These are phyloP conservation scores for Lasioglossum oenotherae DNA, from an alignment of 2,888 invertebrate species.

Conservation along the genomic window DNA sequence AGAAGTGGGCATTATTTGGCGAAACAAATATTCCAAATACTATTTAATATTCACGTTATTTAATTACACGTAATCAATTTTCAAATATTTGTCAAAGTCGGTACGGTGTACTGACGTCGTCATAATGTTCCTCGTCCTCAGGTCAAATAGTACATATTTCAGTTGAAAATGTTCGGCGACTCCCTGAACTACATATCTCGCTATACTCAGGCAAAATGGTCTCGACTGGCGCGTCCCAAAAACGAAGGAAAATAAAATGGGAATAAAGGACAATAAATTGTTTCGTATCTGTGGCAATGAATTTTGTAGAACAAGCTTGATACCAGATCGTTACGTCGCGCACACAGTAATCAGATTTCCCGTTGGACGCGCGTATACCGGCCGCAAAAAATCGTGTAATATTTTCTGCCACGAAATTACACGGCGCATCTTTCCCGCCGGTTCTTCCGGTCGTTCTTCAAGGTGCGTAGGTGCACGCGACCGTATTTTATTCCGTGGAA, in stretches of 20 bases:
- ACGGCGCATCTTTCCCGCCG: background rate
- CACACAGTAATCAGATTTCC: background rate
- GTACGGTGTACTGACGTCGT: no score
- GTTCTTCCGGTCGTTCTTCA: background rate
- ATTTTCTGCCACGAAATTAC: background rate
- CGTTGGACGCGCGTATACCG: background rate
- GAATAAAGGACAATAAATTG: background rate
- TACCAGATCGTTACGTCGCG: background rate
- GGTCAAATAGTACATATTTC: no score
- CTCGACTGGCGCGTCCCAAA: background rate
- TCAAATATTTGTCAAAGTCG: no score
- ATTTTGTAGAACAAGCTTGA: background rate
- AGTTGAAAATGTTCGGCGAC: background rate
- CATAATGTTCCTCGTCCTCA: no score
- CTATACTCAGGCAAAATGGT: background rate
- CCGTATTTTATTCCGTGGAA: slow-evolving; percentile 3
- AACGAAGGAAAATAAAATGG: background rate
- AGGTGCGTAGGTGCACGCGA: background rate
- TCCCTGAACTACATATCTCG: background rate
- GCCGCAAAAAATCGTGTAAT: background rate
- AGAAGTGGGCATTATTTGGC: no score
- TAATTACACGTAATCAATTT: background rate
- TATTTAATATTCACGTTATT: background rate
- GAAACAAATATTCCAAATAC: no score
- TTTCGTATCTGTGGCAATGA: background rate